Conservation (phyloP, 92 coral and sea anemone species). For the Phenganax stokvisi region DNA sequence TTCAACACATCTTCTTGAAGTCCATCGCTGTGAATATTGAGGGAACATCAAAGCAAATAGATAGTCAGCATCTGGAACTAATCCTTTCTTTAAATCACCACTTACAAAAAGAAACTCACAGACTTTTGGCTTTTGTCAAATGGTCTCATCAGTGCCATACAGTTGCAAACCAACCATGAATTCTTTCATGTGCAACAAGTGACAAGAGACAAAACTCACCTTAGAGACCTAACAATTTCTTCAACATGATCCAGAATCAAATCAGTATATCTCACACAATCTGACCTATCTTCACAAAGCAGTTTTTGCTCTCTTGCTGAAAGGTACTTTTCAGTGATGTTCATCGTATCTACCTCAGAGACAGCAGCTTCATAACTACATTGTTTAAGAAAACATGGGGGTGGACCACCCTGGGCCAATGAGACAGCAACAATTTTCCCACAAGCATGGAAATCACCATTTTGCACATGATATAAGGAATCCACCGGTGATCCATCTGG, state of each 20-base stretch:
- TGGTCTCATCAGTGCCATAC: slow-evolving; percentile 45
- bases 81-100: slow-evolving; percentile 25
- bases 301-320: not conserved
- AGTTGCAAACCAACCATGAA: slow-evolving; percentile 42
- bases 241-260: not conserved
- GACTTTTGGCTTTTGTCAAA: slow-evolving; percentile 13
- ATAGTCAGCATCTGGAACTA: slow-evolving; percentile 40
- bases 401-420: slow-evolving; percentile 23
- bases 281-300: not conserved
- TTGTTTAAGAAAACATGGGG: slow-evolving; percentile 14
- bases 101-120: slow-evolving; percentile 25
- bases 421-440: slow-evolving; percentile 40
- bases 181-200: slow-evolving; percentile 40
- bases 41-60: slow-evolving; percentile 43
- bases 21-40: slow-evolving; percentile 35
- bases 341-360: slow-evolving; percentile 52
- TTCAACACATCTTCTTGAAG: slow-evolving; percentile 31
- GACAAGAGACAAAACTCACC: slow-evolving; percentile 12
- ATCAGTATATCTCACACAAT: not conserved
- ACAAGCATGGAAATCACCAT: slow-evolving; percentile 34
- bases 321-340: slow-evolving; percentile 30
- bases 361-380: slow-evolving; percentile 27
- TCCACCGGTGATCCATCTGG: slow-evolving; percentile 34
- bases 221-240: slow-evolving; percentile 15
- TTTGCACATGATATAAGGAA: slow-evolving; percentile 38